Evolutionary conservation across 2,113 vertebrate genomes (phyloP).

Genomic region (Perognathus longimembris): DNA sequence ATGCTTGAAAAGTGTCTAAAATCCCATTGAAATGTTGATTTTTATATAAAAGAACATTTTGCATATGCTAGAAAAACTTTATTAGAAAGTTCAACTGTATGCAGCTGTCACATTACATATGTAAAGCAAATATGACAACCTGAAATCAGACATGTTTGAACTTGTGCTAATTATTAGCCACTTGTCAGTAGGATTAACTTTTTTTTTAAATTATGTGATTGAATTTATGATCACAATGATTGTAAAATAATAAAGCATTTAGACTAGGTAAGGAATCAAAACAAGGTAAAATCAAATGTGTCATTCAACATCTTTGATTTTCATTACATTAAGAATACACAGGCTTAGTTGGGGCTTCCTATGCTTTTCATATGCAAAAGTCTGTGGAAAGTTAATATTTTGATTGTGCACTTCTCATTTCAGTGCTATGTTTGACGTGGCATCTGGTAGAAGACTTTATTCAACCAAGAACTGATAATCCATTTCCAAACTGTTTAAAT

Average conservation of each 20-base stretch:
- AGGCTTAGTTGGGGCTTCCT: neutral
- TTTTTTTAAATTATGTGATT: neutral
- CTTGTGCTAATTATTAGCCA: neutral
- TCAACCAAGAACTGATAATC: neutral
- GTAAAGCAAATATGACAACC: neutral
- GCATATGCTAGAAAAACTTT: neutral
- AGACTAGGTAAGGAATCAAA: neutral
- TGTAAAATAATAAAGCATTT: neutral
- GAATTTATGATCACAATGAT: neutral
- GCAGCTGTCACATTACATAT: neutral
- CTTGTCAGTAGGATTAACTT: neutral
- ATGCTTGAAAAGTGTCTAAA: neutral
- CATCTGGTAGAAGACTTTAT: neutral
- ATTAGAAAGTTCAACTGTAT: neutral
- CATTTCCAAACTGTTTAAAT: neutral
- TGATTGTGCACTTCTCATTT: neutral
- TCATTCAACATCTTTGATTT: neutral
- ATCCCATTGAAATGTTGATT: neutral
- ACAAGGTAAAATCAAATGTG: neutral
- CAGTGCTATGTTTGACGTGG: neutral
- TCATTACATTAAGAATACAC: neutral
- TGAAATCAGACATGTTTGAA: neutral
- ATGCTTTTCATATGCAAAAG: neutral
- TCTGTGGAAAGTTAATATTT: neutral
- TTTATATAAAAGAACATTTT: conserved; percentile 24